Base-by-base conservation (phyloP, 2,888 invertebrate genomes). In the Anarsia innoxiella region DNA sequence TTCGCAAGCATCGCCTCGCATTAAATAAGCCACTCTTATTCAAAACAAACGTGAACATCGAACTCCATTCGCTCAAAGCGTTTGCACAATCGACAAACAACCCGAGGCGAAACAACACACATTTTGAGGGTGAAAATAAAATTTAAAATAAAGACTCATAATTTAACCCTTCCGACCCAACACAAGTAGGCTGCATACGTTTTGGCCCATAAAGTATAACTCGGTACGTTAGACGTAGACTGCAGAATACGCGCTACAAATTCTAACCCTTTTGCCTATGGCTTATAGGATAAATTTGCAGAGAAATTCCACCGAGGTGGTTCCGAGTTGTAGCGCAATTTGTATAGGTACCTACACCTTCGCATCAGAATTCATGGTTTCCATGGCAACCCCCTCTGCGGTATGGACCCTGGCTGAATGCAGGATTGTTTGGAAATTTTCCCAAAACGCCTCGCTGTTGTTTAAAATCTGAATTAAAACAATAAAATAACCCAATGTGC, bases 311-410 rank as follows among this genome's bases (percentile, higher is more conserved):
- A 25, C 36, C 46, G 41, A 53, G 53, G 55, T 55, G 59, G 63
- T 60, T 56, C 62, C 51, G 55, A 57, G 59, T 59, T 46, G 56
- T 53, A 53, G 53, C 57, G 61, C 61, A 67, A 71, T 71, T 74
- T 67, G 65, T 66, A 60, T 25, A n/a, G n/a, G n/a, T n/a, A 31
- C 35, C 35, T 28, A 73, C n/a, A n/a, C 74, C 73, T 71, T 64
- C 52, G 60, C 65, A 69, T 73, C 75, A 75, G 65, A 74, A 73
- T 63, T 71, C 65, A 49, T 51, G 52, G 82, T 83, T 61, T 46
- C 68, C 72, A 79, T 80, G 51, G 80, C 68, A 82, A 82, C 82
- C 47, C 82, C 83, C 80, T 68, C 55, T 66, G 70, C 46, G 70
- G 71, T 66, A 61, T 61, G 51, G 59, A 46, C 58, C 65, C 56